Evolutionary conservation across 1,140 invertebrate species (phyloP), one percentile per base, ranked within the genome.

Genomic region (Temnothorax curvispinosus): DNA sequence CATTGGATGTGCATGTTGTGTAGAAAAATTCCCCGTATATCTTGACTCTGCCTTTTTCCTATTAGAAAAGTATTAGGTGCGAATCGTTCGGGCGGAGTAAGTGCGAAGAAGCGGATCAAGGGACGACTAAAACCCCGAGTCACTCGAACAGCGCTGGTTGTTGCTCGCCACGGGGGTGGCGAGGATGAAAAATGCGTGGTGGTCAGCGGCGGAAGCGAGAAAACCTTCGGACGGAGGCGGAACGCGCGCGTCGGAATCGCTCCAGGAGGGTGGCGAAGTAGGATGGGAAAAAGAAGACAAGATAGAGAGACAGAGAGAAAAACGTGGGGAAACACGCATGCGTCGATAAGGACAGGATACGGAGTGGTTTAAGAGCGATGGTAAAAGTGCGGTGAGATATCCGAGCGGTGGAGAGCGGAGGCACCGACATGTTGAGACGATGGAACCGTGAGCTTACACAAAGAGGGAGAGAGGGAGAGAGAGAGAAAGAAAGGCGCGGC

Each of bases 381-480:
- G 89, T 88, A 90, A 90, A 88, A 91, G 77, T 85, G 89, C 87
- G 85, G 86, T 76, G 86, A 90, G 86, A 90, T 90, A 90, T 90
- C 86, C 86, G 62, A 78, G 69, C 56, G 69, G 88, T 27, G 65
- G 75, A 65, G 32, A 65, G 50, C 67, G 54, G 71, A 75, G 82
- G 72, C 64, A 60, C 47, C 81, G 64, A 90, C 64, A 88, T 85
- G 87, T 90, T 78, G 86, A 80, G 81, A 90, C 81, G 89, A n/a
- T 87, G 75, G 67, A 72, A 75, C 80, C 77, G 69, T 76, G 60
- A 86, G 77, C 81, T 88, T 82, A 78, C 65, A 92, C 80, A 91
- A 90, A 86, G 77, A 88, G 90, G 77, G 71, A 71, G 58, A 11
- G 54, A 32, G 44, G 71, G 35, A 38, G 27, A 62, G 56, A 41